Evolutionary conservation across 1,140 invertebrate genomes (phyloP).

Genomic region (Drosophila sp.): DNA sequence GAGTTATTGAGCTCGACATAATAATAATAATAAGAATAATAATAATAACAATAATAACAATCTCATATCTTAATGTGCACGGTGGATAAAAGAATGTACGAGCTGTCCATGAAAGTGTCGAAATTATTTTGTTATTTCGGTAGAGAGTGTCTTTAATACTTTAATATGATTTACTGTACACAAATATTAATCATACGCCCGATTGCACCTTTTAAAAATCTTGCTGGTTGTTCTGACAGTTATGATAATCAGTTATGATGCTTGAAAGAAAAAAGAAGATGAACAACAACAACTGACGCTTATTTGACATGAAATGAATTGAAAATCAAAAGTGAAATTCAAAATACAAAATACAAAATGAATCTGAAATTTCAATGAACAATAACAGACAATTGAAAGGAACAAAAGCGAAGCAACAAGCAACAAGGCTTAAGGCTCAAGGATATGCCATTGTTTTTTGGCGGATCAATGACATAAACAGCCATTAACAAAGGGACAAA

Average conservation of each 20-base stretch:
- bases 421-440: slow-evolving; percentile 23
- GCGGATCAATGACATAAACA: slow-evolving; percentile 67
- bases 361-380: slow-evolving; percentile 58
- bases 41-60: slow-evolving; percentile 69
- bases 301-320: slow-evolving; percentile 70
- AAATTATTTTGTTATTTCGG: not conserved
- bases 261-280: slow-evolving; percentile 15
- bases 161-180: slow-evolving; percentile 65
- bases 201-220: slow-evolving; percentile 58
- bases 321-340: slow-evolving; percentile 2
- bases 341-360: too few relatives aligned
- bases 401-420: slow-evolving; percentile 4
- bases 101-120: slow-evolving; percentile 28
- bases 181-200: slow-evolving; percentile 77
- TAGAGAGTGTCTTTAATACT: slow-evolving; percentile 17
- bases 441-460: slow-evolving; percentile 40
- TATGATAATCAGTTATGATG: slow-evolving; percentile 58
- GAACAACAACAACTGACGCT: slow-evolving; percentile 43
- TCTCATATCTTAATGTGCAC: slow-evolving; percentile 63
- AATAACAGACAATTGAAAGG: slow-evolving; percentile 15
- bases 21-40: slow-evolving; percentile 72
- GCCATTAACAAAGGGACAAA: slow-evolving; percentile 45
- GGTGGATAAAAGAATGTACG: slow-evolving; percentile 34
- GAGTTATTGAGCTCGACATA: slow-evolving; percentile 72
- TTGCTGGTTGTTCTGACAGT: slow-evolving; percentile 35